phyloP scores from a whole-genome alignment of 2,797 vertebrate genomes.

The Eulemur coronatus region DNA sequence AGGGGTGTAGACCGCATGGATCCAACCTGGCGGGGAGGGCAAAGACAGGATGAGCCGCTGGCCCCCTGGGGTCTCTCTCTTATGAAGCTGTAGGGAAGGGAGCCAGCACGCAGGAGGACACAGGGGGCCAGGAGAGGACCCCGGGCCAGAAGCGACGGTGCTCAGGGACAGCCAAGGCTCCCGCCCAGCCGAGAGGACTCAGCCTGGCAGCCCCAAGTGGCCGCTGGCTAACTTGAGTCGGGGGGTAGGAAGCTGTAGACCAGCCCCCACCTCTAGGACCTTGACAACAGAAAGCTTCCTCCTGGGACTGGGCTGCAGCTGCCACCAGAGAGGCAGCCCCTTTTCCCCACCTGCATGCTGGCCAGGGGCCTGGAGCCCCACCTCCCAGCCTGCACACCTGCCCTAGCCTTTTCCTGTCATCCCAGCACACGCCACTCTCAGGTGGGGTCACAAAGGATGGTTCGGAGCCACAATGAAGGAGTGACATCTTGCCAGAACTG shows the following conservation, averaged over 20 bases:
- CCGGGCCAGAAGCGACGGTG: fast-evolving
- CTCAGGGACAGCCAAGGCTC: not conserved
- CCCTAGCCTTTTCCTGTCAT: not conserved
- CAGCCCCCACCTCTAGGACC: not conserved
- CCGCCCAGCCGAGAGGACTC: not conserved
- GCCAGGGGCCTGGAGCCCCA: not conserved
- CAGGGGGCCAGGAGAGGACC: not conserved
- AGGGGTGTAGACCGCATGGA: conserved; percentile 97
- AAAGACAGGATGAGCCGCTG: not conserved
- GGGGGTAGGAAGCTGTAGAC: not conserved
- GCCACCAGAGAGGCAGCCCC: not conserved
- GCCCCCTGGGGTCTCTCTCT: not conserved
- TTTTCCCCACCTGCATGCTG: not conserved
- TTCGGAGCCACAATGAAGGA: not conserved
- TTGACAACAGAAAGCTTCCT: not conserved
- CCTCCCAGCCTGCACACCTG: no score
- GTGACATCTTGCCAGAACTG: not conserved
- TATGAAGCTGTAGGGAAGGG: not conserved
- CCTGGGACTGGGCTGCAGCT: not conserved
- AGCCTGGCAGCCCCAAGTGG: not conserved
- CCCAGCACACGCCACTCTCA: not conserved
- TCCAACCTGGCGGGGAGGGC: conserved; percentile 92
- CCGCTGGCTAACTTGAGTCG: not conserved
- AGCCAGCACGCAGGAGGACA: fast-evolving
- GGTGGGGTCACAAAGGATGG: not conserved